Evolutionary conservation across 2,888 invertebrate genomes (phyloP).

Genomic region (Pecten maximus): DNA sequence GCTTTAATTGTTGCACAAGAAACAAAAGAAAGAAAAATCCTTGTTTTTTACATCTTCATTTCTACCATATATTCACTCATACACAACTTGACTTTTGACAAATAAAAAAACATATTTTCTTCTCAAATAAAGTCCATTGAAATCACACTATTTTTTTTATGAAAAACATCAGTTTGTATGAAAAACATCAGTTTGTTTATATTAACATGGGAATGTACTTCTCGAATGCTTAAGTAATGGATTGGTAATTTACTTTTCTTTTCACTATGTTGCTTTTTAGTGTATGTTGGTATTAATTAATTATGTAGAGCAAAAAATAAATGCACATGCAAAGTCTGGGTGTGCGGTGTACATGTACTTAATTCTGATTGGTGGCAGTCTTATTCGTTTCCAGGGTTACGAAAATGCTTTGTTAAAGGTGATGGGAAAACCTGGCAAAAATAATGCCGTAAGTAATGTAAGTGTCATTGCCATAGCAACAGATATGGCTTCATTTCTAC

Average conservation of each 20-base stretch:
- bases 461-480: constrained; percentile 49
- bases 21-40: too few species aligned
- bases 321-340: not conserved
- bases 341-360: constrained; percentile 35
- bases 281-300: not conserved
- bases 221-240: not conserved
- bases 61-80: too few species aligned
- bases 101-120: too few species aligned
- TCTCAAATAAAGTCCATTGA: too few species aligned
- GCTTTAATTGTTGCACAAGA: not conserved
- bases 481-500: constrained; percentile 32
- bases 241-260: not conserved
- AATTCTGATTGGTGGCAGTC: constrained; percentile 40
- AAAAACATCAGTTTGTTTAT: too few species aligned
- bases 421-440: constrained; percentile 99
- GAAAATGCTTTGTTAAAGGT: constrained; percentile 99
- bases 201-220: too few species aligned
- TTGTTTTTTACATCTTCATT: too few species aligned
- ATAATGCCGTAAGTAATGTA: constrained; percentile 79
- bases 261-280: not conserved
- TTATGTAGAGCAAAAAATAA: not conserved
- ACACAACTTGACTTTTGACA: too few species aligned
- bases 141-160: too few species aligned
- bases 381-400: constrained; percentile 90
- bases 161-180: too few species aligned